Evolutionary conservation across 2,113 vertebrate genomes (phyloP).

Genomic region (Patagioenas fasciata): DNA sequence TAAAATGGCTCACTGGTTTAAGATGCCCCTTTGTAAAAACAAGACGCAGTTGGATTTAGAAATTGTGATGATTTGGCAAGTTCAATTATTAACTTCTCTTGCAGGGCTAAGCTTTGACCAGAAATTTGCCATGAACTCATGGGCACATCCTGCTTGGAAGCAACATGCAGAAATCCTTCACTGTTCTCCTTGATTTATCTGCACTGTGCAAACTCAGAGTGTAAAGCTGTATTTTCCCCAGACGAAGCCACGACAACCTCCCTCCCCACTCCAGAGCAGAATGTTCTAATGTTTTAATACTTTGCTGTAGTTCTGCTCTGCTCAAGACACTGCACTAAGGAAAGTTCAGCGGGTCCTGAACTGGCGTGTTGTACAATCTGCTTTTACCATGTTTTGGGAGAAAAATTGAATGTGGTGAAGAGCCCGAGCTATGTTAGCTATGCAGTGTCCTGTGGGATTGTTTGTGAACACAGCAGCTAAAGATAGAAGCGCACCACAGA

Average conservation of each 20-base stretch:
- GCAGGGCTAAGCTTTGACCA: constrained; percentile 50
- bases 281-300: neutral
- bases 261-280: neutral
- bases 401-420: constrained; percentile 6
- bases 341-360: neutral
- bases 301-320: neutral
- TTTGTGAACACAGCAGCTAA: constrained; percentile 57
- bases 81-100: constrained; percentile 59
- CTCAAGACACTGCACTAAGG: neutral
- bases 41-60: constrained; percentile 31
- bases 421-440: constrained; percentile 46
- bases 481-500: constrained; percentile 57
- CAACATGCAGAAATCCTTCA: constrained; percentile 17
- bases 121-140: constrained; percentile 41
- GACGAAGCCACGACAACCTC: constrained; percentile 14
- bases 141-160: constrained; percentile 47
- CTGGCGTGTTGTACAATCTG: neutral
- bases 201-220: neutral
- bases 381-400: neutral
- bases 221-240: neutral
- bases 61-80: constrained; percentile 55
- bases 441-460: constrained; percentile 57
- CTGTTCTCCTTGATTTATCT: constrained; percentile 52
- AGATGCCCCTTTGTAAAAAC: constrained; percentile 54
- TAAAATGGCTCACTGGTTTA: constrained; percentile 68